These are phyloP conservation scores for Musca domestica DNA, from an alignment of 1,140 invertebrate genomes.

Conservation along the genomic window DNA sequence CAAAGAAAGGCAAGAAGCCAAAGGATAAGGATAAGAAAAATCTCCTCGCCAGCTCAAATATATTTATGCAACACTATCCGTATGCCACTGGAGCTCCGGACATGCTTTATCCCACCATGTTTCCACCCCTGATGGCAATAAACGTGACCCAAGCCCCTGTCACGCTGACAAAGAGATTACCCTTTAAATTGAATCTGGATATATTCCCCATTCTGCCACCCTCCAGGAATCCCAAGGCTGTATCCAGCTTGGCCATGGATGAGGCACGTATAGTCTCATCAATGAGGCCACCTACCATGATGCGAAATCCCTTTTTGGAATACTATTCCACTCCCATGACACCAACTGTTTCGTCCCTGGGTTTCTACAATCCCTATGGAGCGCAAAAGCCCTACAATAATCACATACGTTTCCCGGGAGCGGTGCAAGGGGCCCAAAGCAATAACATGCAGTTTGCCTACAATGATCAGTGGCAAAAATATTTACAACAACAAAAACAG, in stretches of 20 bases:
- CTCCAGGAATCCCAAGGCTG: conserved; percentile 17
- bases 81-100: conserved; percentile 37
- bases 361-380: conserved; percentile 2
- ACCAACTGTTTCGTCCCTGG: conserved; percentile 29
- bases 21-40: conserved; percentile 33
- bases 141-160: conserved; percentile 40
- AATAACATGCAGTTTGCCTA: conserved; percentile 32
- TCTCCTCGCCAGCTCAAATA: conserved; percentile 18
- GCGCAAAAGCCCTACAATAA: conserved; percentile 37
- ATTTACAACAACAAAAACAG: conserved; percentile 31
- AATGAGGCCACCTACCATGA: conserved; percentile 36
- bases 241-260: conserved; percentile 10
- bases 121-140: conserved; percentile 31
- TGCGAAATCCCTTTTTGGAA: conserved; percentile 46
- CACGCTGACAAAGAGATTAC: conserved; percentile 35
- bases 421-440: conserved; percentile 29
- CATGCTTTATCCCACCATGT: conserved; percentile 29
- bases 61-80: conserved; percentile 34
- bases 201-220: conserved; percentile 43
- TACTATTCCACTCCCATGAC: conserved; percentile 26
- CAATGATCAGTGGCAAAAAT: conserved; percentile 36
- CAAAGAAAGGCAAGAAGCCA: conserved; percentile 47
- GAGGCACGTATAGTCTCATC: conserved; percentile 24
- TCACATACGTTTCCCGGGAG: neutral
- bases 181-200: conserved; percentile 46